A percentile compares a stretch with the other conserved stretches of the same genome.
phyloP scores from a whole-genome alignment of 2,888 invertebrate genomes.

The Diabrotica balteata region DNA sequence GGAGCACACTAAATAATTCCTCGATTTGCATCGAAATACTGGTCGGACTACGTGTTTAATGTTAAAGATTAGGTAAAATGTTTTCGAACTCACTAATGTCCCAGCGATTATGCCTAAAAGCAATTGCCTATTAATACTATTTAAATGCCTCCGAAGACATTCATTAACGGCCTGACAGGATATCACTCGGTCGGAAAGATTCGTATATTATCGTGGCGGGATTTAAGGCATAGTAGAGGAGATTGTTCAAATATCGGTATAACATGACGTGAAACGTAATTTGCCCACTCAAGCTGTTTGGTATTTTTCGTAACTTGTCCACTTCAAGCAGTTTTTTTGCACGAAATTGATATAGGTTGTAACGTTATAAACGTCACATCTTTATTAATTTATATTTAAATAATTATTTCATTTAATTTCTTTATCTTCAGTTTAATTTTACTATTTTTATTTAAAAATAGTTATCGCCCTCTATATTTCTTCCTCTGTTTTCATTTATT shows the following conservation, averaged over 20 bases:
- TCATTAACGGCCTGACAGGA: conserved; percentile 41
- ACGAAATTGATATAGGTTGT: too few species aligned
- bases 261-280: too few species aligned
- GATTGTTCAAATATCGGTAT: neutral
- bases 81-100: conserved; percentile 54
- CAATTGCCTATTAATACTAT: conserved; percentile 60
- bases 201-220: neutral
- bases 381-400: too few species aligned
- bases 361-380: too few species aligned
- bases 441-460: too few species aligned
- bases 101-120: conserved; percentile 58
- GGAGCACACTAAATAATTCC: conserved; percentile 4
- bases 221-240: neutral
- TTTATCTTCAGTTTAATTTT: too few species aligned
- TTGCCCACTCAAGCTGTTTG: too few species aligned
- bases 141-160: conserved; percentile 50
- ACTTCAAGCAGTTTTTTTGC: too few species aligned
- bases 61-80: conserved; percentile 58
- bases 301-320: too few species aligned
- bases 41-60: conserved; percentile 51
- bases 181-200: conserved; percentile 1
- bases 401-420: too few species aligned
- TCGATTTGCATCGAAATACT: conserved; percentile 42
- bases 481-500: too few species aligned
- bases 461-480: too few species aligned